Percentiles rank a stretch among this genome's conserved stretches.
Conservation (phyloP, 2,888 invertebrate genomes). For the Abscondita cerata region DNA sequence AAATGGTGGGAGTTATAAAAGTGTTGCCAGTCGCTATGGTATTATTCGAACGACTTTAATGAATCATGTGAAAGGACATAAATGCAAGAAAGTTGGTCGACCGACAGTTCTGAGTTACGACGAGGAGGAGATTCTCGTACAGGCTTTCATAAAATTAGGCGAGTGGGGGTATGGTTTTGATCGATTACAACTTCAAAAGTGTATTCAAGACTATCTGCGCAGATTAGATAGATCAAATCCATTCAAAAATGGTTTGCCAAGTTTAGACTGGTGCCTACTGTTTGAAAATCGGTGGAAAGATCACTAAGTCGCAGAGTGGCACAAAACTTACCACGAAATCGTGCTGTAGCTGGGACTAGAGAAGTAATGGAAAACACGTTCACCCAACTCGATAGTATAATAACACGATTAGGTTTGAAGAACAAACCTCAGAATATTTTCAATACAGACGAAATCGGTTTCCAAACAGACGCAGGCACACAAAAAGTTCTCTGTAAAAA, state of each 20-base stretch:
- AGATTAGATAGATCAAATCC: constrained; percentile 29
- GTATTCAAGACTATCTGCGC: constrained; percentile 29
- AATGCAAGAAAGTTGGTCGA: constrained; percentile 30
- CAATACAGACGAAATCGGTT: constrained; percentile 7
- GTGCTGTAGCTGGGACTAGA: constrained; percentile 18
- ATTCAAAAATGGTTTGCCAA: constrained; percentile 33
- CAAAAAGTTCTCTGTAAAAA: constrained; percentile 3
- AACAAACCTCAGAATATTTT: constrained; percentile 9
- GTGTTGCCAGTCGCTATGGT: too few species aligned
- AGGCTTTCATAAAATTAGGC: constrained; percentile 27
- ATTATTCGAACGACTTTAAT: constrained; percentile 7
- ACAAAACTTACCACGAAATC: constrained; percentile 29
- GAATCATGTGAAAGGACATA: constrained; percentile 8
- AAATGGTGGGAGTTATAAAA: too few species aligned
- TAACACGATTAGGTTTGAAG: constrained; percentile 13
- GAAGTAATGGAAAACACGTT: constrained; percentile 28
- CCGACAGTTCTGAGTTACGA: constrained; percentile 22
- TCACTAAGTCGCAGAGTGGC: constrained; percentile 20
- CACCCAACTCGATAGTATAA: constrained; percentile 23
- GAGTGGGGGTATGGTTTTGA: constrained; percentile 35
- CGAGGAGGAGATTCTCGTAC: constrained; percentile 24
- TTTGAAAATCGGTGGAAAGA: constrained; percentile 32
- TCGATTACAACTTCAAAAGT: constrained; percentile 24
- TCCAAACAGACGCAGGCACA: constrained; percentile 1
- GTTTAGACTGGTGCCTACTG: constrained; percentile 30